phyloP scores from a whole-genome alignment of 2,888 invertebrate genomes.

The Metellina segmentata region DNA sequence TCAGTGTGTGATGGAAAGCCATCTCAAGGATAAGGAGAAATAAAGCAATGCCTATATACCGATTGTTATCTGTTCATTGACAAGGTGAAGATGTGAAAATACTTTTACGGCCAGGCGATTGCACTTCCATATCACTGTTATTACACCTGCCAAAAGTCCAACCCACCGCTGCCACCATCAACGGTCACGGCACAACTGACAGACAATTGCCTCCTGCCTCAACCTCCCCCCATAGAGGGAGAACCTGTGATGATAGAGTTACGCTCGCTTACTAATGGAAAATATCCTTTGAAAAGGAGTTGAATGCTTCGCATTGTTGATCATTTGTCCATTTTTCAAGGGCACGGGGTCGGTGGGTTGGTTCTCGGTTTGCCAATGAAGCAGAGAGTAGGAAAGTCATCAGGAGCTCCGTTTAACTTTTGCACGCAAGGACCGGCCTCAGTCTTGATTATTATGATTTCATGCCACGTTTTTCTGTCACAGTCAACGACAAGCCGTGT shows the following conservation, averaged over 20 bases:
- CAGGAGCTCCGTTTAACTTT: not conserved
- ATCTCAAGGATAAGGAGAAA: conserved; percentile 10
- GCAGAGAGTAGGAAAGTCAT: conserved; percentile 30
- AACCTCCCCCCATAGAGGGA: not conserved
- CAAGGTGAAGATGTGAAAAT: conserved; percentile 65
- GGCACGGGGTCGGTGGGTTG: conserved; percentile 59
- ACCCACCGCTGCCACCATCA: conserved; percentile 17
- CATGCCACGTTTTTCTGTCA: conserved; percentile 22
- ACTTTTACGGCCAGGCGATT: conserved; percentile 65
- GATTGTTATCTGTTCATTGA: conserved; percentile 70
- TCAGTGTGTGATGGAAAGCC: conserved; percentile 11
- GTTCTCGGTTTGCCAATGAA: conserved; percentile 46
- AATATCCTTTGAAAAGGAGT: conserved; percentile 36
- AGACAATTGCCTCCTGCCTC: conserved; percentile 4
- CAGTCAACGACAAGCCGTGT: conserved; percentile 2
- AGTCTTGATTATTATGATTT: conserved; percentile 54
- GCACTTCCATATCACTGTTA: conserved; percentile 50
- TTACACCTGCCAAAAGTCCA: conserved; percentile 32
- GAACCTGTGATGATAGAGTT: conserved; percentile 35
- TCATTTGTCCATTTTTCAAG: conserved; percentile 55
- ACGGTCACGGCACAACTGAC: conserved; percentile 30
- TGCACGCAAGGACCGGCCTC: conserved; percentile 36
- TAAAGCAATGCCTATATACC: conserved; percentile 10
- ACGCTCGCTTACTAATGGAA: conserved; percentile 52
- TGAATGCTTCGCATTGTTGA: conserved; percentile 52